These are phyloP conservation scores for Drosophila pandora DNA, from an alignment of 1,140 invertebrate genomes.

Conservation along the genomic window DNA sequence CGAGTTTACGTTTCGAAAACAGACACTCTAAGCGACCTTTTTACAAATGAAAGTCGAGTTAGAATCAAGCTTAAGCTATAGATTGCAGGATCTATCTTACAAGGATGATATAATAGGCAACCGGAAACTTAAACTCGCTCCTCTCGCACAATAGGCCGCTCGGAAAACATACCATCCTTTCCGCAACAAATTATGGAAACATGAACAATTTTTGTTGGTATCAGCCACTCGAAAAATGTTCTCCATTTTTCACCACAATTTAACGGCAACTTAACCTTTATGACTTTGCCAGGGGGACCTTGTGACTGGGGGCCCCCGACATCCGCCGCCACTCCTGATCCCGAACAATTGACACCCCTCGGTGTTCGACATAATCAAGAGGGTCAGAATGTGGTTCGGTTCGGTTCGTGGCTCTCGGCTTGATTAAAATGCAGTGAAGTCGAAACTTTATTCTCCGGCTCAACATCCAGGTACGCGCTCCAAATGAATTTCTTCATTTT, in stretches of 20 bases:
- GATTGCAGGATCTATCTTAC: too few relatives aligned
- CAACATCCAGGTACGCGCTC: slow-evolving; percentile 42
- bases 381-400: slow-evolving; percentile 48
- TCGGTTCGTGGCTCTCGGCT: slow-evolving; percentile 61
- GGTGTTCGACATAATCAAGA: slow-evolving; percentile 38
- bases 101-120: neutral
- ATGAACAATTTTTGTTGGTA: slow-evolving; percentile 14
- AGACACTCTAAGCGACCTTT: slow-evolving; percentile 3
- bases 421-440: slow-evolving; percentile 82
- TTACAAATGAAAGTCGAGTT: neutral
- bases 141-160: neutral
- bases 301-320: slow-evolving; percentile 3
- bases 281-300: slow-evolving; percentile 2
- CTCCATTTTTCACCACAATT: slow-evolving; percentile 55
- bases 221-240: slow-evolving; percentile 32
- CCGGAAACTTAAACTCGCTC: neutral
- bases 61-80: neutral
- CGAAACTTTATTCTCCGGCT: slow-evolving; percentile 59
- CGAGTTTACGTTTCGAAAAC: slow-evolving; percentile 11
- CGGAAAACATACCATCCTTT: neutral
- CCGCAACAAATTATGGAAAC: slow-evolving; percentile 33
- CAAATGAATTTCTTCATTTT: slow-evolving; percentile 71
- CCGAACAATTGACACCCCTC: slow-evolving; percentile 41
- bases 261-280: slow-evolving; percentile 55
- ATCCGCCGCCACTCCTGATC: neutral